Conservation (phyloP, 2,113 vertebrate species). For the Brevimyrus niger region DNA sequence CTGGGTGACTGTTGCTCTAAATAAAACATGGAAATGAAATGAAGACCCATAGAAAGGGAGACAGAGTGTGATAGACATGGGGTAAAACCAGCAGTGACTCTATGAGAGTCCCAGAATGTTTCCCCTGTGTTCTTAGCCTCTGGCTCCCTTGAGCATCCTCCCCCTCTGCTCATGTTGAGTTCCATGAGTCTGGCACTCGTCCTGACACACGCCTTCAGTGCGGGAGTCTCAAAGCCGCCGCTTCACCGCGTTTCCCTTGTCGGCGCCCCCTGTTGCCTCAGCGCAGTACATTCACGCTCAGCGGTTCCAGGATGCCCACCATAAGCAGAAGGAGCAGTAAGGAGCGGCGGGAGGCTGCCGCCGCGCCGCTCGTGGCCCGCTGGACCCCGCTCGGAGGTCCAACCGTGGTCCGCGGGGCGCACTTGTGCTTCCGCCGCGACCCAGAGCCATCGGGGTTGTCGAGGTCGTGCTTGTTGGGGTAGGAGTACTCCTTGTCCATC, state of each 20-base stretch:
- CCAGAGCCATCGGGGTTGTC: constrained; percentile 53
- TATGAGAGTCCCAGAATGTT: constrained; percentile 7
- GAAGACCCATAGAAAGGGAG: not conserved
- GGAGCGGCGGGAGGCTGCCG: constrained; percentile 40
- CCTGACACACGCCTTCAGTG: constrained; percentile 37
- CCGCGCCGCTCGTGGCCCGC: constrained; percentile 61
- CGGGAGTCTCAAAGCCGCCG: constrained; percentile 34
- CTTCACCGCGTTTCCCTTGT: constrained; percentile 23
- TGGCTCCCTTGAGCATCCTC: not conserved
- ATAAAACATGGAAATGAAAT: constrained; percentile 11
- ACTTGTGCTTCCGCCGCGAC: constrained; percentile 80
- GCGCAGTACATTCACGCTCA: constrained; percentile 65
- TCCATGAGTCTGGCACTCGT: constrained; percentile 18
- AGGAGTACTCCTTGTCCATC: constrained; percentile 61
- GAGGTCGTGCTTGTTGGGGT: constrained; percentile 51
- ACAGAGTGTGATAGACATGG: constrained; percentile 27
- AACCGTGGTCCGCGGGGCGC: constrained; percentile 73
- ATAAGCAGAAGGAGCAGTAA: constrained; percentile 41
- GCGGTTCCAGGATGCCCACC: constrained; percentile 49
- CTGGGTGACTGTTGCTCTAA: not conserved
- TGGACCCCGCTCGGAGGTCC: constrained; percentile 84
- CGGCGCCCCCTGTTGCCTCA: constrained; percentile 52
- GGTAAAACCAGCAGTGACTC: constrained; percentile 31
- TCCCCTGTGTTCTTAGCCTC: not conserved
- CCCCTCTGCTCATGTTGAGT: not conserved